Percentiles rank a stretch among this genome's conserved stretches.
Conservation (phyloP, 2,888 invertebrate genomes). For the Muschampia plurimacula region DNA sequence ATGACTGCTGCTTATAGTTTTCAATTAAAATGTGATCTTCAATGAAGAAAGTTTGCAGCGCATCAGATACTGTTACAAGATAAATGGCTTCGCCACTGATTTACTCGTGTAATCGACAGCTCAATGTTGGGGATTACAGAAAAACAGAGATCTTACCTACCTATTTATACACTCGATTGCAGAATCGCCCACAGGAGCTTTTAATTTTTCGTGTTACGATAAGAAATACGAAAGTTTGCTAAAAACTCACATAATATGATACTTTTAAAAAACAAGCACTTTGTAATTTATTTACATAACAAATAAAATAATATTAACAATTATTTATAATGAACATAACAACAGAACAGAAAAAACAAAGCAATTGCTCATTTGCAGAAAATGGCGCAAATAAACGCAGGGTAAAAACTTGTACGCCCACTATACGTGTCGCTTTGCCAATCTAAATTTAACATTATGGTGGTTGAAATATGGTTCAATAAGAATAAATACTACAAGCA, state of each 20-base stretch:
- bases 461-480: background rate
- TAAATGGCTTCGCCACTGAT: background rate
- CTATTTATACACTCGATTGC: background rate
- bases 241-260: background rate
- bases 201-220: background rate
- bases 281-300: background rate
- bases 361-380: constrained; percentile 43
- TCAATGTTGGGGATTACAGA: background rate
- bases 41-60: constrained; percentile 16
- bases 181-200: background rate
- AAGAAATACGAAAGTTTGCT: background rate
- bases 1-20: constrained; percentile 15
- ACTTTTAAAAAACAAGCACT: background rate
- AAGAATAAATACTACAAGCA: constrained; percentile 10
- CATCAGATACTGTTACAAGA: background rate
- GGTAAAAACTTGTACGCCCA: constrained; percentile 56
- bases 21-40: constrained; percentile 26
- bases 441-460: constrained; percentile 27
- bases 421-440: constrained; percentile 47
- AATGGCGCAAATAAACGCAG: constrained; percentile 48
- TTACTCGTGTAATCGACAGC: constrained; percentile 1
- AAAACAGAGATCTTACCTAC: background rate
- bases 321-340: constrained; percentile 14
- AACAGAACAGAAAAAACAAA: constrained; percentile 15
- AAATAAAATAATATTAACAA: background rate